Conservation (phyloP, 2,797 vertebrate species). For the Prionace glauca region DNA sequence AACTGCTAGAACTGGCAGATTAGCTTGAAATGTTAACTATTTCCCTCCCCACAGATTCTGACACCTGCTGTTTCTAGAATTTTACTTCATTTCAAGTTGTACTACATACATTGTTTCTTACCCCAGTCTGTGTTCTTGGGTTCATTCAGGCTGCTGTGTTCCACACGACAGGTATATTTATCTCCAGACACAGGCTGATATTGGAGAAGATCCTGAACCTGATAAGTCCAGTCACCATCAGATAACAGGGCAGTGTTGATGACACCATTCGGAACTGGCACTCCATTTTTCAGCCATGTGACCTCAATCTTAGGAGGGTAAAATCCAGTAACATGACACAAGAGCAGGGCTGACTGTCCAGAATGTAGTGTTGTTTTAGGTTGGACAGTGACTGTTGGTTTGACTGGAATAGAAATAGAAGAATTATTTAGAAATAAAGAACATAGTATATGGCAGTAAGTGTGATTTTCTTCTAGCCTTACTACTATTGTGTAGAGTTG, state of each 20-base stretch:
- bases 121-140: slow-evolving; percentile 54
- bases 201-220: slow-evolving; percentile 56
- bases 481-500: too few relatives aligned
- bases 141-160: slow-evolving; percentile 47
- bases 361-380: slow-evolving; percentile 40
- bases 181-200: slow-evolving; percentile 53
- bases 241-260: slow-evolving; percentile 47
- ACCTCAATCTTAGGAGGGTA: slow-evolving; percentile 58
- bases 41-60: too few relatives aligned
- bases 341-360: slow-evolving; percentile 46
- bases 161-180: slow-evolving; percentile 57
- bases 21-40: too few relatives aligned
- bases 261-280: slow-evolving; percentile 43
- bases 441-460: too few relatives aligned
- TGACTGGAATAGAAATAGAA: slow-evolving; percentile 40
- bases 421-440: neutral
- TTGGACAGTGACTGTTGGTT: slow-evolving; percentile 50
- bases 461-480: too few relatives aligned
- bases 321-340: slow-evolving; percentile 60
- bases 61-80: too few relatives aligned
- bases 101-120: slow-evolving; percentile 43
- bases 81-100: too few relatives aligned
- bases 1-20: too few relatives aligned
- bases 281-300: slow-evolving; percentile 55
- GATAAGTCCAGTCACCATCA: slow-evolving; percentile 62